Conservation (phyloP, 2,113 vertebrate genomes). For the Rhagologus leucostigma region DNA sequence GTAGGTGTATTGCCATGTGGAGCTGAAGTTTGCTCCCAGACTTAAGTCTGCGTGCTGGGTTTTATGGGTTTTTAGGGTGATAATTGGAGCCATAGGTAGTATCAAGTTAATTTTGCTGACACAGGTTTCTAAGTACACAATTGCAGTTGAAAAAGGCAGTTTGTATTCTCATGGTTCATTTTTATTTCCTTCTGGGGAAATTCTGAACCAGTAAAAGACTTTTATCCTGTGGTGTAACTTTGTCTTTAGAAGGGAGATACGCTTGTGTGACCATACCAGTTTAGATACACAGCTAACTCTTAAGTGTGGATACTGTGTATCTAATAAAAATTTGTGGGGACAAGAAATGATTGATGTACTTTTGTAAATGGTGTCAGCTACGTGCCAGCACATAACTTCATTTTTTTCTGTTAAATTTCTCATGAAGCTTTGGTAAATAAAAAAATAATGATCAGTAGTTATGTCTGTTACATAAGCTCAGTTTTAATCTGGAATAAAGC, state of each 20-base stretch:
- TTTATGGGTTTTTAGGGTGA: neutral
- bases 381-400: fast-evolving
- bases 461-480: neutral
- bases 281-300: neutral
- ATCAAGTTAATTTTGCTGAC: neutral
- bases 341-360: neutral
- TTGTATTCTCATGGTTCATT: neutral
- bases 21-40: neutral
- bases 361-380: neutral
- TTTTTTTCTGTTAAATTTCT: neutral
- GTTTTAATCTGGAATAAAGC: neutral
- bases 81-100: neutral
- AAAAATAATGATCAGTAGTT: neutral
- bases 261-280: fast-evolving
- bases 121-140: neutral
- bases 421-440: neutral
- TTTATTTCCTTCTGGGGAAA: neutral
- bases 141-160: neutral
- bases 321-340: neutral
- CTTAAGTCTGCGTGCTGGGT: neutral
- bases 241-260: neutral
- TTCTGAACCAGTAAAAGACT: neutral
- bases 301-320: neutral
- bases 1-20: neutral
- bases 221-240: neutral